Evolutionary conservation across 2,113 vertebrate genomes (phyloP), one percentile per base, ranked within the genome.

Genomic region (Myrmecobius fasciatus): DNA sequence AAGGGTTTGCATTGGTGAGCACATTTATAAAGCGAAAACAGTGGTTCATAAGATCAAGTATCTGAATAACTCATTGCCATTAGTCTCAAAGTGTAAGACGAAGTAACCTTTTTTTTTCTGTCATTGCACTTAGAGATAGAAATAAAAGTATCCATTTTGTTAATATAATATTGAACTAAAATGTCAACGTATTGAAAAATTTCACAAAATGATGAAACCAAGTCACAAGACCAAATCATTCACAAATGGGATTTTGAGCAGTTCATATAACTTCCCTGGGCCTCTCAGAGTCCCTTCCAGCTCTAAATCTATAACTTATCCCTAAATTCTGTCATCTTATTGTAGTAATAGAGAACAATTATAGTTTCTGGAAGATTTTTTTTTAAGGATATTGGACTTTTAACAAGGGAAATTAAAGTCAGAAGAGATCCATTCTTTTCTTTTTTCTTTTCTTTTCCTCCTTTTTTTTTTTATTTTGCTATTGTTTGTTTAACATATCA

Each of bases 151-250:
- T 24, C 53, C 4, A 10, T 89, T 91, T 92, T 56, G 75, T 94
- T 90, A 92, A 93, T 26, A 89, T 93, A 88, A 91, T 93, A 28
- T 53, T 94, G 94, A 96, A 88, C 90, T 48, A 89, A 56, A 94
- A 53, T 49, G 28, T 94, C 28, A 43, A 75, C 92, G 91, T 94
- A 52, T 95, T 52, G 49, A 4, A 11, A 14, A 95, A 17, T 95
- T 49, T 53, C n/a, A 28, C 9, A 48, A 11, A 93, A 54, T 89
- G 93, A 93, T 91, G 54, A 92, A 94, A 28, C 54, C 43, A 91
- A 25, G 17, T 83, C n/a, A 24, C 24, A 83, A 83, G n/a, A 43
- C 31, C 60, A 67, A 36, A 12, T 67, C 60, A 67, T 67, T 67
- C 36, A 67, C 28, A 67, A 67, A 12, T 36, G 60, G 12, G 31